Evolutionary conservation across 2,888 invertebrate species (phyloP).

Genomic region (Cyrtodaria siliqua): DNA sequence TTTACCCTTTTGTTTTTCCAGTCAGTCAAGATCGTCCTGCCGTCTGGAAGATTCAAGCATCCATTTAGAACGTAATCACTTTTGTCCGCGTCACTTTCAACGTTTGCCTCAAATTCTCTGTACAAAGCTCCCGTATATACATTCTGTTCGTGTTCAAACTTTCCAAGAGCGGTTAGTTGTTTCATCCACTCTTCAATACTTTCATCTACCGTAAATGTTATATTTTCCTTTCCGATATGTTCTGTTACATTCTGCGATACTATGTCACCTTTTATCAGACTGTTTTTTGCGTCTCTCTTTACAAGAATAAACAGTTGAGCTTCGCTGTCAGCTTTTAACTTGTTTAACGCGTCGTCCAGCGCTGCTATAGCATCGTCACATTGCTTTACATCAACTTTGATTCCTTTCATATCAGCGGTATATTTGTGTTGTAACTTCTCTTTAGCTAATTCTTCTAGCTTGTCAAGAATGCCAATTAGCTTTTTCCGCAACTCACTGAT

Average conservation of each 20-base stretch:
- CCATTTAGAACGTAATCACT: conserved; percentile 51
- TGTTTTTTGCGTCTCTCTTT: conserved; percentile 41
- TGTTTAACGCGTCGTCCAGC: conserved; percentile 42
- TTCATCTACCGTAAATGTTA: conserved; percentile 50
- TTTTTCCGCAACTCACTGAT: conserved; percentile 30
- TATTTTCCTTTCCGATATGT: conserved; percentile 38
- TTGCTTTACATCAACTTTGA: conserved; percentile 42
- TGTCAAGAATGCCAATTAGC: conserved; percentile 50
- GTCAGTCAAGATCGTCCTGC: conserved; percentile 47
- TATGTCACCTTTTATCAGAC: conserved; percentile 36
- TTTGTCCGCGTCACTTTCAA: conserved; percentile 44
- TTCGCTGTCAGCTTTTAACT: conserved; percentile 35
- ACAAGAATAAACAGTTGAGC: conserved; percentile 45
- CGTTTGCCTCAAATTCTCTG: conserved; percentile 34
- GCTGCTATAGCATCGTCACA: conserved; percentile 43
- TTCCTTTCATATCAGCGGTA: conserved; percentile 27
- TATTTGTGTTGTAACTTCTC: conserved; percentile 38
- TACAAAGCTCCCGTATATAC: conserved; percentile 41
- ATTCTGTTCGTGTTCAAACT: conserved; percentile 55
- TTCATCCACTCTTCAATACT: conserved; percentile 46
- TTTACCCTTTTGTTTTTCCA: conserved; percentile 59
- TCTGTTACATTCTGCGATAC: conserved; percentile 37
- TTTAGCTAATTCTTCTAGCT: conserved; percentile 33
- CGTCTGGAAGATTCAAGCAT: conserved; percentile 43
- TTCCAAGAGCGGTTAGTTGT: conserved; percentile 40